phyloP scores from a whole-genome alignment of 2,797 vertebrate genomes.

The Parambassis ranga region DNA sequence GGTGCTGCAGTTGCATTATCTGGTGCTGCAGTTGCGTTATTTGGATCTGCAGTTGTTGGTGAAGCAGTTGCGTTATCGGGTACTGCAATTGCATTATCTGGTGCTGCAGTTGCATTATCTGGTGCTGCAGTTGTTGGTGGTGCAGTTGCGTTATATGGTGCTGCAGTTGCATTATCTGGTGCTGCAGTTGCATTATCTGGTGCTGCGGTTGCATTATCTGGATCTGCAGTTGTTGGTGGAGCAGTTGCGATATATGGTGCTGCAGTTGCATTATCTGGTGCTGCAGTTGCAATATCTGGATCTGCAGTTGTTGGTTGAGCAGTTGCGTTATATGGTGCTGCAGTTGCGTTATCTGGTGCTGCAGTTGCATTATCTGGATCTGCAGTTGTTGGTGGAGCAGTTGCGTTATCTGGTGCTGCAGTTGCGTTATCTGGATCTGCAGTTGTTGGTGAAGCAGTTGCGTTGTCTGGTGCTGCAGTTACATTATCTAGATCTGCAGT shows the following conservation, averaged over 20 bases:
- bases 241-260: neutral
- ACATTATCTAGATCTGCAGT: no score
- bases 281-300: no score
- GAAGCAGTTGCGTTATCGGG: neutral
- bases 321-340: neutral
- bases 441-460: neutral
- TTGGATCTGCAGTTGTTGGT: neutral
- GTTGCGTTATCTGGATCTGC: neutral
- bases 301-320: neutral
- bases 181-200: no score
- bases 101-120: neutral
- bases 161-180: neutral
- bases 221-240: neutral
- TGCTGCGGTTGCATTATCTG: neutral
- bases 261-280: neutral
- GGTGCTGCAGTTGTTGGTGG: neutral
- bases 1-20: no score
- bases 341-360: rapidly evolving
- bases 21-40: no score
- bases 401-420: neutral
- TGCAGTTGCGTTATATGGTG: neutral
- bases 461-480: neutral
- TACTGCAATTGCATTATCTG: neutral
- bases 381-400: neutral
- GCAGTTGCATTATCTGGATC: neutral